Percentiles rank a stretch among this genome's conserved stretches.
phyloP scores from a whole-genome alignment of 2,888 invertebrate species.

The Falcaria lacertinaria region DNA sequence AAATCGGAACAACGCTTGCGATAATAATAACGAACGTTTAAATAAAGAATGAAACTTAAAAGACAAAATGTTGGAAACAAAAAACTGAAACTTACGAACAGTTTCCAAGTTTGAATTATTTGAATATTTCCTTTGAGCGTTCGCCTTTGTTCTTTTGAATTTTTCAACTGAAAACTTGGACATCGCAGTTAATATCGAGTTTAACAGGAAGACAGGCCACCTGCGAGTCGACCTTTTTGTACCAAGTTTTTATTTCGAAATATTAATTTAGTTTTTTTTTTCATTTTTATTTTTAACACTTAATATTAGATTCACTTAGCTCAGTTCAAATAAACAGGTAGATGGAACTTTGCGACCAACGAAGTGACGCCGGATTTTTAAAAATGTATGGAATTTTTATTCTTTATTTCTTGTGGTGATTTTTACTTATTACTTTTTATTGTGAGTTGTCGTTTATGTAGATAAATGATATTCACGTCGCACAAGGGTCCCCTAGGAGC shows the following conservation, averaged over 20 bases:
- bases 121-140: conserved; percentile 41
- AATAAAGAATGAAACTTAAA: conserved; percentile 4
- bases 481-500: too few relatives aligned
- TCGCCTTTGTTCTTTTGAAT: conserved; percentile 55
- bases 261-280: conserved; percentile 3
- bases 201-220: conserved; percentile 19
- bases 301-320: too few relatives aligned
- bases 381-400: too few relatives aligned
- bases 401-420: too few relatives aligned
- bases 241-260: conserved; percentile 9
- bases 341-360: too few relatives aligned
- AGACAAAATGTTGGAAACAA: conserved; percentile 5
- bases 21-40: conserved; percentile 3
- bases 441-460: too few relatives aligned
- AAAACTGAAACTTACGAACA: conserved; percentile 40
- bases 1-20: too few relatives aligned
- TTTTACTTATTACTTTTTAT: too few relatives aligned
- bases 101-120: conserved; percentile 45
- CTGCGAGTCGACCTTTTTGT: conserved; percentile 4
- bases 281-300: too few relatives aligned
- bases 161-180: conserved; percentile 40
- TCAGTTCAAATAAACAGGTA: too few relatives aligned
- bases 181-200: conserved; percentile 46
- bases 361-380: too few relatives aligned
- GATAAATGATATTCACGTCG: too few relatives aligned